Evolutionary conservation across 2,888 invertebrate species (phyloP).

Genomic region (Luffia ferchaultella): DNA sequence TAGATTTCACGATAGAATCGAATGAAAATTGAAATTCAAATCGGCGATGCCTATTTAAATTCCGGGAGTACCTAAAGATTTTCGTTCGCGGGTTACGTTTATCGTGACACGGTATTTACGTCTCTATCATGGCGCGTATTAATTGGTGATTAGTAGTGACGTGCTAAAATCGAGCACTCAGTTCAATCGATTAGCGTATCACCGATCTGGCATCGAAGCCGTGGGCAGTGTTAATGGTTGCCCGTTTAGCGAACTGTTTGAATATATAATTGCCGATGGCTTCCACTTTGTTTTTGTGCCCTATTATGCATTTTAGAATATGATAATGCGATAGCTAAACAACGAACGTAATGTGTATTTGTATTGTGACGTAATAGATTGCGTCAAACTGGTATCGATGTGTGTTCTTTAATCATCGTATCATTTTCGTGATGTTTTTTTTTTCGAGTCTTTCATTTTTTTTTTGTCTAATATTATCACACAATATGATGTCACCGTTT

Average conservation of each 20-base stretch:
- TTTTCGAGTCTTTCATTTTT: slow-evolving; percentile 35
- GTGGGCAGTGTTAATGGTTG: slow-evolving; percentile 49
- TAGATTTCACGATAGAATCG: no score
- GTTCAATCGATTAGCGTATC: slow-evolving; percentile 40
- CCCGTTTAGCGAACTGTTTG: slow-evolving; percentile 41
- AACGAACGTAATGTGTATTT: slow-evolving; percentile 21
- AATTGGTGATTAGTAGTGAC: slow-evolving; percentile 51
- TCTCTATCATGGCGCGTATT: slow-evolving; percentile 25
- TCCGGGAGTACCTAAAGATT: no score
- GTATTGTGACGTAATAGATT: slow-evolving; percentile 30
- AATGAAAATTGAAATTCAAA: no score
- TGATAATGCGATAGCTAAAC: slow-evolving; percentile 40
- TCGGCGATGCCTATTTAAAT: no score
- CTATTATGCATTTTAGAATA: slow-evolving; percentile 45
- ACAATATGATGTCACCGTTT: slow-evolving; percentile 41
- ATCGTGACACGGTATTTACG: no score
- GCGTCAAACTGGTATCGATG: slow-evolving; percentile 31
- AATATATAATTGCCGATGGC: slow-evolving; percentile 42
- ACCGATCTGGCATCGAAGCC: slow-evolving; percentile 36
- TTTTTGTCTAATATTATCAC: slow-evolving; percentile 40
- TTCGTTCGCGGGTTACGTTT: no score
- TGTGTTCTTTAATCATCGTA: slow-evolving; percentile 13
- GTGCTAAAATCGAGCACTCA: slow-evolving; percentile 48
- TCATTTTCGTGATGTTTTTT: slow-evolving; percentile 46
- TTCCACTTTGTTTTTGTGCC: slow-evolving; percentile 48